These are phyloP conservation scores for Phyllotis vaccarum DNA, from an alignment of 2,797 vertebrate species.

Conservation along the genomic window DNA sequence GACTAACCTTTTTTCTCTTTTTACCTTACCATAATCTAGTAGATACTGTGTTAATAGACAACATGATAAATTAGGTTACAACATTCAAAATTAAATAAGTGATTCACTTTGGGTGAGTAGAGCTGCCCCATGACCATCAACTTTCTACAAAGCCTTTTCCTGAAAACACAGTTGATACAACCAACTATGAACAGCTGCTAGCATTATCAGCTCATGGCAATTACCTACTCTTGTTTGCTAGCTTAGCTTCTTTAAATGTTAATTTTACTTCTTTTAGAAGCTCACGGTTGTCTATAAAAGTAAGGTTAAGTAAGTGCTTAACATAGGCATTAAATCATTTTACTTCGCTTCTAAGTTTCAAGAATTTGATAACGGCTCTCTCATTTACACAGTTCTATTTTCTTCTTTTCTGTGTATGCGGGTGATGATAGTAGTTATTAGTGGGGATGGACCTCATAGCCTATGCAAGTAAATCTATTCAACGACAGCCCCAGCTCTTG, in stretches of 20 bases:
- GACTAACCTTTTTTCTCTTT: neutral
- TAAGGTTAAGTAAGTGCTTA: neutral
- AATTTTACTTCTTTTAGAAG: neutral
- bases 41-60: conserved; percentile 27
- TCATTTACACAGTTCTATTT: neutral
- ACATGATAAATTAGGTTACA: conserved; percentile 50
- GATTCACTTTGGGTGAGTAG: conserved; percentile 64
- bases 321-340: neutral
- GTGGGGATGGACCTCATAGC: neutral
- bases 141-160: conserved; percentile 89
- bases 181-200: conserved; percentile 85
- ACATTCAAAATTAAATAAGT: conserved; percentile 28
- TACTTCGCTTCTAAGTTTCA: conserved; percentile 26
- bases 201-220: conserved; percentile 53
- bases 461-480: neutral
- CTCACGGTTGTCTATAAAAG: neutral
- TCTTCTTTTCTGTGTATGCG: neutral
- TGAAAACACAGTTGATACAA: conserved; percentile 88
- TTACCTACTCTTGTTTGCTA: neutral
- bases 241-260: neutral
- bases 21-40: neutral
- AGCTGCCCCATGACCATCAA: conserved; percentile 83
- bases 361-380: conserved; percentile 9
- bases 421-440: neutral
- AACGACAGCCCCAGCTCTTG: neutral